phyloP scores from a whole-genome alignment of 2,888 invertebrate genomes.

The Cryptus armator region DNA sequence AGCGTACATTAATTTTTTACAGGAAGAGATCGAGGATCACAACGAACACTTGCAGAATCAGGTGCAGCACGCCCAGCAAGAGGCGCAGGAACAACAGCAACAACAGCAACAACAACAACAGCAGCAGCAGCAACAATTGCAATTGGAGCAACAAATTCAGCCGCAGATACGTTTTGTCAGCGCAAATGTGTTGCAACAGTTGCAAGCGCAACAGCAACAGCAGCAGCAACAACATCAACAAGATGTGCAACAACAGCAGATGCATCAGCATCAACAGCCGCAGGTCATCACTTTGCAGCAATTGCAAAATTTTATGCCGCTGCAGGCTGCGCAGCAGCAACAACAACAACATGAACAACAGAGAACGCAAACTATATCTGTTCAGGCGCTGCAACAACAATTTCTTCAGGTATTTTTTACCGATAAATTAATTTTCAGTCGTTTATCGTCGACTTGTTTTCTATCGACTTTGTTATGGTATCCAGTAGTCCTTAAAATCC shows the following conservation, averaged over 20 bases:
- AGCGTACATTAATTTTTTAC: conserved; percentile 31
- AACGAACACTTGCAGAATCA: conserved; percentile 78
- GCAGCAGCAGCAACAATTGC: conserved; percentile 72
- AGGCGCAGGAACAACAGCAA: conserved; percentile 77
- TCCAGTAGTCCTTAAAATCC: too few relatives aligned
- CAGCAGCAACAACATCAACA: conserved; percentile 80
- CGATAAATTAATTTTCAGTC: not conserved
- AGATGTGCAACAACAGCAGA: conserved; percentile 85
- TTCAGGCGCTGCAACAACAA: conserved; percentile 86
- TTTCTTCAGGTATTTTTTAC: conserved; percentile 85
- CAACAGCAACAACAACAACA: conserved; percentile 77
- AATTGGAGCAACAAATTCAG: conserved; percentile 76
- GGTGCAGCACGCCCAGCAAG: conserved; percentile 67
- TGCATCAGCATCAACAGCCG: conserved; percentile 82
- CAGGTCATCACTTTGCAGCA: conserved; percentile 86
- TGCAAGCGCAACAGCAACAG: conserved; percentile 79
- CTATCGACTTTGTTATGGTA: not conserved
- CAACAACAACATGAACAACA: conserved; percentile 83
- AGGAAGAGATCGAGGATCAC: conserved; percentile 83
- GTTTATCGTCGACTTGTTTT: too few relatives aligned
- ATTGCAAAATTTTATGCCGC: conserved; percentile 85
- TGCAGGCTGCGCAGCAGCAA: conserved; percentile 79
- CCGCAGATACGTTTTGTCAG: conserved; percentile 83
- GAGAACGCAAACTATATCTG: conserved; percentile 84
- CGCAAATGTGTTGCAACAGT: conserved; percentile 83